These are phyloP conservation scores for Bugulina stolonifera DNA, from an alignment of 2,888 invertebrate species.

Conservation along the genomic window DNA sequence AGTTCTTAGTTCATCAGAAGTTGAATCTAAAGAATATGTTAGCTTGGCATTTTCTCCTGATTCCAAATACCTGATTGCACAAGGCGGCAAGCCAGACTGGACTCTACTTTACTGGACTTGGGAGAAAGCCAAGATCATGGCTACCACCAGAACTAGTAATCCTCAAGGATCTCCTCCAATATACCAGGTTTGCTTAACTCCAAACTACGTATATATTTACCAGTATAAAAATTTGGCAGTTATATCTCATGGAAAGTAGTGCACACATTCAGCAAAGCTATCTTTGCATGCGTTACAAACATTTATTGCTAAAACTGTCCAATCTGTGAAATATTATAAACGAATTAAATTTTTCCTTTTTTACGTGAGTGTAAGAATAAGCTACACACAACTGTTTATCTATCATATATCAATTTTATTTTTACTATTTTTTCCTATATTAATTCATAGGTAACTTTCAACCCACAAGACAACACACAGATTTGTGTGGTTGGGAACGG, in stretches of 20 bases:
- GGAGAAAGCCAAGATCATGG: slow-evolving; percentile 75
- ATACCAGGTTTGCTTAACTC: slow-evolving; percentile 57
- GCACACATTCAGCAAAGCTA: too few relatives aligned
- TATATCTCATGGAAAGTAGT: too few relatives aligned
- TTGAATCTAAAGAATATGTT: slow-evolving; percentile 61
- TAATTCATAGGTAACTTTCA: slow-evolving; percentile 64
- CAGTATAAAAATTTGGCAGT: too few relatives aligned
- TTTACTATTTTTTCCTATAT: too few relatives aligned
- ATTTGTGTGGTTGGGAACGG: slow-evolving; percentile 63
- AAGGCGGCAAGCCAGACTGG: slow-evolving; percentile 79
- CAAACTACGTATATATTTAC: too few relatives aligned
- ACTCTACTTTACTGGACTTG: slow-evolving; percentile 72
- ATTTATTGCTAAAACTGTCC: background rate
- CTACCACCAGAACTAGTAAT: slow-evolving; percentile 57
- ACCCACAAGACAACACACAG: slow-evolving; percentile 70
- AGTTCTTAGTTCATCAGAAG: slow-evolving; percentile 50
- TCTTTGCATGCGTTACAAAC: too few relatives aligned
- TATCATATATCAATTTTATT: too few relatives aligned
- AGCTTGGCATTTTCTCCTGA: slow-evolving; percentile 74
- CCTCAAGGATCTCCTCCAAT: slow-evolving; percentile 59
- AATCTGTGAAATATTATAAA: too few relatives aligned
- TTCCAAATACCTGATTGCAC: slow-evolving; percentile 70
- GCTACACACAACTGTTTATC: too few relatives aligned
- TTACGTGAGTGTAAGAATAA: too few relatives aligned
- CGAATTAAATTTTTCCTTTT: too few relatives aligned